Percentiles rank a stretch among this genome's conserved stretches.
phyloP scores from a whole-genome alignment of 2,888 invertebrate species.

The Microctonus aethiopoides region DNA sequence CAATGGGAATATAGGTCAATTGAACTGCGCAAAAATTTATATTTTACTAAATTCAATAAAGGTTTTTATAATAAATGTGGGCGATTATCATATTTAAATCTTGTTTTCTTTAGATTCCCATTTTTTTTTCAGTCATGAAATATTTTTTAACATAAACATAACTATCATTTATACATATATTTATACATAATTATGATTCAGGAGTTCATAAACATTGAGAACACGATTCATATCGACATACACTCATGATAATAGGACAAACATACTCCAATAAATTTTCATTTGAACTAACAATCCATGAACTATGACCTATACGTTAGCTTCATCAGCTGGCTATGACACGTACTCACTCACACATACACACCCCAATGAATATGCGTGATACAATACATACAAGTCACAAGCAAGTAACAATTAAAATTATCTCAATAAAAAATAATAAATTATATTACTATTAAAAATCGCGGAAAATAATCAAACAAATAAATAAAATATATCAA shows the following conservation, averaged over 20 bases:
- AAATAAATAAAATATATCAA: too few species aligned
- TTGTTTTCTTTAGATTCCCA: too few species aligned
- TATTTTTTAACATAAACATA: neutral
- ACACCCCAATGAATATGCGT: neutral
- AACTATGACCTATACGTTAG: conserved; percentile 30
- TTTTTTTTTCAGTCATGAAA: neutral
- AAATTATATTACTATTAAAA: too few species aligned
- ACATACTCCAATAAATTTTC: conserved; percentile 6
- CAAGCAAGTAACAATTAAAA: neutral
- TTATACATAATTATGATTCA: neutral
- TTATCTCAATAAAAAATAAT: neutral
- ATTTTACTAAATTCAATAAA: neutral
- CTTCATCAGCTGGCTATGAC: conserved; percentile 12
- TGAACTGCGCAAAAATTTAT: neutral
- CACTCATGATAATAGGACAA: neutral
- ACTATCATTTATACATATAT: neutral
- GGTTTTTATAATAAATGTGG: too few species aligned
- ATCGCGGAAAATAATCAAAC: too few species aligned
- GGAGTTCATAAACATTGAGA: neutral
- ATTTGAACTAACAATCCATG: conserved; percentile 25
- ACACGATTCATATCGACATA: neutral
- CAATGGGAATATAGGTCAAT: neutral
- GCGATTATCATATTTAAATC: too few species aligned
- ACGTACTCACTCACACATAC: neutral
- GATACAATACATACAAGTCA: neutral